phyloP scores from a whole-genome alignment of 2,888 invertebrate genomes.

The Conops quadrifasciatus region DNA sequence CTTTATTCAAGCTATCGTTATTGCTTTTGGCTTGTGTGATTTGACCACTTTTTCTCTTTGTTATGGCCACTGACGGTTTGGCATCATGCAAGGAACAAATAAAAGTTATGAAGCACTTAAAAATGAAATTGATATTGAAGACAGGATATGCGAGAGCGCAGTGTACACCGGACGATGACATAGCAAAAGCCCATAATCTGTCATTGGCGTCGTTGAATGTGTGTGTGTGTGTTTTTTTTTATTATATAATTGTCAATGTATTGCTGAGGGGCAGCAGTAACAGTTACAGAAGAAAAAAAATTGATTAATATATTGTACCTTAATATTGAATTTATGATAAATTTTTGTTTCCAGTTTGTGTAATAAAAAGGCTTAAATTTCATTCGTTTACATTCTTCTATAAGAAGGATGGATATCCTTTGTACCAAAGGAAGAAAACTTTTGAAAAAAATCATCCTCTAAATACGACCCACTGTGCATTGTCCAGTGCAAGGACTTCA shows the following conservation, averaged over 20 bases:
- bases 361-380: not conserved
- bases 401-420: no score
- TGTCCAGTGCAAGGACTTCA: not conserved
- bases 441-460: no score
- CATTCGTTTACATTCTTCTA: no score
- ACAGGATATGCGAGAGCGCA: slow-evolving; percentile 12
- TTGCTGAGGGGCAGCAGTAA: no score
- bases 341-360: no score
- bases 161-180: not conserved
- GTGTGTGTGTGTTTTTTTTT: no score
- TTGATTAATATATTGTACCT: no score
- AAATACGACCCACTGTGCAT: not conserved
- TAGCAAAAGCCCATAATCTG: not conserved
- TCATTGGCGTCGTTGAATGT: no score
- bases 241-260: no score
- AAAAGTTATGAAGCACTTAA: slow-evolving; percentile 44
- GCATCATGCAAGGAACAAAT: slow-evolving; percentile 27
- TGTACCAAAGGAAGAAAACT: no score
- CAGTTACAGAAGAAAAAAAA: no score
- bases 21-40: slow-evolving; percentile 2
- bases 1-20: slow-evolving; percentile 13
- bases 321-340: no score
- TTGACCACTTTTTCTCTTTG: not conserved
- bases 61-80: slow-evolving; percentile 3
- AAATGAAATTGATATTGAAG: slow-evolving; percentile 43